These are phyloP conservation scores for Beaufortia kweichowensis DNA, from an alignment of 2,113 vertebrate genomes.

Conservation along the genomic window DNA sequence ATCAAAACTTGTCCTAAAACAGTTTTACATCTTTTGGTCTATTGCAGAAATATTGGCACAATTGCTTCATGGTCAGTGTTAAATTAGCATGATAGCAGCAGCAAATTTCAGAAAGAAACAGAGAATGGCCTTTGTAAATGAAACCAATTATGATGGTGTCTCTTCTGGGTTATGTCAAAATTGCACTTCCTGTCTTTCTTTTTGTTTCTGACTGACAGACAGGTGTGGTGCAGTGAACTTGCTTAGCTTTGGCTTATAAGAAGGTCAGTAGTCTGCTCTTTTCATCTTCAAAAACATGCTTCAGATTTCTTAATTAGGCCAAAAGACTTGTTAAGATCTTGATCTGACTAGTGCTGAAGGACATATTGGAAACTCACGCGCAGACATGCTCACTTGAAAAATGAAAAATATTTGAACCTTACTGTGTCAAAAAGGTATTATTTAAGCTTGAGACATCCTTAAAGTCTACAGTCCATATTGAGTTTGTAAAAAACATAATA, in stretches of 20 bases:
- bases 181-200: constrained; percentile 51
- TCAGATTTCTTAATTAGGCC: constrained; percentile 79
- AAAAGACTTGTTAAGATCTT: constrained; percentile 63
- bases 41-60: background rate
- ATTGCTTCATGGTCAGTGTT: background rate
- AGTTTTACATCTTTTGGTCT: background rate
- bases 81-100: constrained; percentile 6
- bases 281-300: constrained; percentile 73
- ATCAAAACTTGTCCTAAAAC: background rate
- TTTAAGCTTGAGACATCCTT: background rate
- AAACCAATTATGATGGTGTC: constrained; percentile 71
- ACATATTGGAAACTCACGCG: constrained; percentile 27
- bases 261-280: constrained; percentile 76
- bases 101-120: background rate
- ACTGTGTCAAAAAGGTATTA: background rate
- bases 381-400: background rate
- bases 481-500: too few relatives aligned
- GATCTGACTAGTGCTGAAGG: constrained; percentile 47
- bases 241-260: constrained; percentile 61
- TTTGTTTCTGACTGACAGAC: constrained; percentile 39
- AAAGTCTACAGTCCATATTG: background rate
- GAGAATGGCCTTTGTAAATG: constrained; percentile 64
- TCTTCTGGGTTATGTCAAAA: constrained; percentile 9
- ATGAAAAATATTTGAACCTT: background rate
- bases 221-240: background rate